Evolutionary conservation across 2,888 invertebrate species (phyloP).

Genomic region (Terebella lapidaria): DNA sequence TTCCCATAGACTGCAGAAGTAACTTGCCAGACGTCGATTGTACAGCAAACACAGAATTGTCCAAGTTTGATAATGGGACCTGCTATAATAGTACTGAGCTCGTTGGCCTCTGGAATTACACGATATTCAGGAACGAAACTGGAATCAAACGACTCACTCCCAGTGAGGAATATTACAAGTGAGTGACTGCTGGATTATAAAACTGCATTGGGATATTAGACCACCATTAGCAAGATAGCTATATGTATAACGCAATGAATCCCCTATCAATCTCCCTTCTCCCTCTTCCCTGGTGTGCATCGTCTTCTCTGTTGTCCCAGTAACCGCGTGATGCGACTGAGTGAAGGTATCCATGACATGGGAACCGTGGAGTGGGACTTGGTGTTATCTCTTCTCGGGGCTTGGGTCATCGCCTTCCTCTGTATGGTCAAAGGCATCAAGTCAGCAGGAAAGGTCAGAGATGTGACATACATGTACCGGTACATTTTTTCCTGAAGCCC

Average conservation of each 20-base stretch:
- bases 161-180: conserved; percentile 50
- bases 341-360: conserved; percentile 36
- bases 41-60: neutral
- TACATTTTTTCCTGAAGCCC: no score
- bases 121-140: conserved; percentile 19
- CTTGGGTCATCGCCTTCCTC: conserved; percentile 49
- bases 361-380: conserved; percentile 45
- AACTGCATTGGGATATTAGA: no score
- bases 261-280: no score
- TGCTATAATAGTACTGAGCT: conserved; percentile 19
- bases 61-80: conserved; percentile 19
- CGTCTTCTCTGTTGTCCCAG: conserved; percentile 4
- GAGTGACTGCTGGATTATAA: no score
- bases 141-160: conserved; percentile 31
- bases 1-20: conserved; percentile 14
- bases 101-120: conserved; percentile 23
- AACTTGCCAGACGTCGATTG: conserved; percentile 18
- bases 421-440: conserved; percentile 50
- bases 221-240: no score
- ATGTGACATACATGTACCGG: neutral
- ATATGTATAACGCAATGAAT: no score
- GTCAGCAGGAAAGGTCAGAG: conserved; percentile 49
- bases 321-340: conserved; percentile 32
- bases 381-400: conserved; percentile 39
- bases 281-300: no score